phyloP scores from a whole-genome alignment of 2,888 invertebrate genomes.

The Lamellibrachia columna region DNA sequence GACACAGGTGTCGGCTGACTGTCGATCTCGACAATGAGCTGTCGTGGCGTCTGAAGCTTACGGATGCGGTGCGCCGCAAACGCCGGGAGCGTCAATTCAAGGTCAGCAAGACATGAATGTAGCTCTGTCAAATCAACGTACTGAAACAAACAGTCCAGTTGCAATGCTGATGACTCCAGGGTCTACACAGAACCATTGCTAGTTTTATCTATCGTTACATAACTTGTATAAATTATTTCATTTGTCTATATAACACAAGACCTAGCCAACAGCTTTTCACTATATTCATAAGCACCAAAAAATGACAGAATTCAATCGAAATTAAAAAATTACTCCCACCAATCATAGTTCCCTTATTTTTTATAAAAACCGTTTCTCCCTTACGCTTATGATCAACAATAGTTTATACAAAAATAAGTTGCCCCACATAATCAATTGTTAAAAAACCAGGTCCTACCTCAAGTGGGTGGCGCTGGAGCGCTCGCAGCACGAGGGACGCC shows the following conservation, averaged over 20 bases:
- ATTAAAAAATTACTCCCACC: too few relatives aligned
- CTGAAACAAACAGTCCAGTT: slow-evolving; percentile 24
- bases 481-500: slow-evolving; percentile 73
- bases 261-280: background rate
- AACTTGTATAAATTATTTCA: background rate
- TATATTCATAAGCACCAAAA: background rate
- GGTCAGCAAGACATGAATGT: slow-evolving; percentile 68
- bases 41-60: slow-evolving; percentile 77
- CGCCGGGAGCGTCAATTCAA: slow-evolving; percentile 78
- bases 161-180: background rate
- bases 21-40: slow-evolving; percentile 78
- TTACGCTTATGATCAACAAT: too few relatives aligned
- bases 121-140: slow-evolving; percentile 25
- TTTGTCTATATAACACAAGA: background rate
- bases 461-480: slow-evolving; percentile 79
- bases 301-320: too few relatives aligned
- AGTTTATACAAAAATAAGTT: too few relatives aligned
- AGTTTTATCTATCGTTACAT: background rate
- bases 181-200: background rate
- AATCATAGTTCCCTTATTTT: too few relatives aligned
- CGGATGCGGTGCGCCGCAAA: slow-evolving; percentile 85
- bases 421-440: background rate
- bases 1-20: slow-evolving; percentile 68
- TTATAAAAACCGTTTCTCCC: too few relatives aligned
- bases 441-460: slow-evolving; percentile 69